These are phyloP conservation scores for Alfaro cultratus DNA, from an alignment of 2,797 vertebrate species.

Conservation along the genomic window DNA sequence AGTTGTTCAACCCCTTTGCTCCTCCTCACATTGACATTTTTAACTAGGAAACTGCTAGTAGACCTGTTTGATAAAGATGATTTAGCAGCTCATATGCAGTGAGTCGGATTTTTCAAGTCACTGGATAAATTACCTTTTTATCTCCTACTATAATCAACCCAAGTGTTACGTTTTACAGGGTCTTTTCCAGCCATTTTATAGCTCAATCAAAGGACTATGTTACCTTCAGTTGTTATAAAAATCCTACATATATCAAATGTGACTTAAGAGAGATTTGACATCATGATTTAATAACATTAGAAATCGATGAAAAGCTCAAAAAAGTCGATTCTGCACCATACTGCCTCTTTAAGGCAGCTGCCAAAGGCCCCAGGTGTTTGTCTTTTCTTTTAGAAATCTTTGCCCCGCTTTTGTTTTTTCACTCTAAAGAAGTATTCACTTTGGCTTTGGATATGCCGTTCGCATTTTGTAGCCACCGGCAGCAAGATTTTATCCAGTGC, in stretches of 20 bases:
- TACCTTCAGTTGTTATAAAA: too few species aligned
- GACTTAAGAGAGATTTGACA: too few species aligned
- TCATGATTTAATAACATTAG: too few species aligned
- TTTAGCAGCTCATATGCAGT: not conserved
- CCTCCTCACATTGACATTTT: not conserved
- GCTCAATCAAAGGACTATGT: too few species aligned
- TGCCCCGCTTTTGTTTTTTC: not conserved
- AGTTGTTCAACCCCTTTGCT: not conserved
- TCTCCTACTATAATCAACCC: not conserved
- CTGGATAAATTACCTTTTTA: not conserved
- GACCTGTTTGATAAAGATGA: not conserved
- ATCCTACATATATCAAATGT: too few species aligned
- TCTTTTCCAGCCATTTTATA: too few species aligned
- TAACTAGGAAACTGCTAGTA: not conserved
- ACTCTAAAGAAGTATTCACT: not conserved
- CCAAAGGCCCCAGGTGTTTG: not conserved
- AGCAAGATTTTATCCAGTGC: not conserved
- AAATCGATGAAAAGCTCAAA: too few species aligned
- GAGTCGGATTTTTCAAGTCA: not conserved
- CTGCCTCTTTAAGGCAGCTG: not conserved
- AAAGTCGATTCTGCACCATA: too few species aligned
- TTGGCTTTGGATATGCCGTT: not conserved
- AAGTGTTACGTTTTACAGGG: not conserved
- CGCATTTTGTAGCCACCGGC: not conserved
- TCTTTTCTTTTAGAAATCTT: not conserved